Base-by-base conservation (phyloP, 2,888 invertebrate genomes). In the Anarsia innoxiella region DNA sequence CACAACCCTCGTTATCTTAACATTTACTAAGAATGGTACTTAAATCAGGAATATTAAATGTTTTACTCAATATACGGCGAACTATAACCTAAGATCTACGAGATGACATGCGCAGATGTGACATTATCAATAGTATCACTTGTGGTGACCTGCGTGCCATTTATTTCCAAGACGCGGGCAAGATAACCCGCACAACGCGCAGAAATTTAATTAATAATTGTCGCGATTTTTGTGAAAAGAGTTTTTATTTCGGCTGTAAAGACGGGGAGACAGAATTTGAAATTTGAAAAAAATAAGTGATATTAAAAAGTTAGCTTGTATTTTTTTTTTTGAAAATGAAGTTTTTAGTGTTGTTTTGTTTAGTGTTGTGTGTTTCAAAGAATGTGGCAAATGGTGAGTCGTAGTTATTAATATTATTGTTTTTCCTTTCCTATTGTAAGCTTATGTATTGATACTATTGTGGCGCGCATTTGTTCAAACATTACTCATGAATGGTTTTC, bases 41-140 rank as follows among this genome's bases (percentile, higher is more conserved):
- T n/a, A n/a, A n/a, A n/a, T n/a, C n/a, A n/a, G n/a, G n/a, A n/a
- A n/a, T n/a, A n/a, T n/a, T n/a, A n/a, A n/a, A n/a, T n/a, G n/a
- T n/a, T n/a, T n/a, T n/a, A n/a, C n/a, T n/a, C n/a, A n/a, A n/a
- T n/a, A n/a, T n/a, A n/a, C n/a, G n/a, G 16, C 16, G 30, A 31
- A 31, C 30, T 31, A 31, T 31, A 19, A 16, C 32, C 32, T 32
- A 12, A 23, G 32, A 13, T 32, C 32, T 10, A 12, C 23, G 16
- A n/a, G 13, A 16, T 10, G 32, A 32, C 32, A 23, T 32, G 32
- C 75, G 75, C 75, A 69, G 69, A 73, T n/a, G n/a, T n/a, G n/a
- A n/a, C n/a, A n/a, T n/a, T n/a, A n/a, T n/a, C n/a, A 69, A 59
- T 59, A 49, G 14, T 75, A 75, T 75, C 75, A 64, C 42, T 55